Evolutionary conservation across 1,140 invertebrate genomes (phyloP).

Genomic region (Solenopsis invicta): DNA sequence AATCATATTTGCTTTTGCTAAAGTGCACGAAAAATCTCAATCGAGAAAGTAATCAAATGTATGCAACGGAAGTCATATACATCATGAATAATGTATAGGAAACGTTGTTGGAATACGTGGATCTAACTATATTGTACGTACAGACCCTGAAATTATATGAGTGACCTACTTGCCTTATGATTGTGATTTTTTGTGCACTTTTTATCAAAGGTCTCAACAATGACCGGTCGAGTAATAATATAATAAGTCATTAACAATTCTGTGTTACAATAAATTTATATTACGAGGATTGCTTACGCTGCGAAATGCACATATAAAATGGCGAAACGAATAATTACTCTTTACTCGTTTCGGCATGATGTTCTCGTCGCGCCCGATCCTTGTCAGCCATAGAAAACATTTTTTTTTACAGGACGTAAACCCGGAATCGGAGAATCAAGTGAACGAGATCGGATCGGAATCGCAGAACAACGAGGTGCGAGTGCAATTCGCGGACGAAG

Average conservation of each 20-base stretch:
- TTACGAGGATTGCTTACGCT: neutral
- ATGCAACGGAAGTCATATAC: neutral
- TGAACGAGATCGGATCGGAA: slow-evolving; percentile 86
- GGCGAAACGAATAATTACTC: neutral
- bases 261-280: neutral
- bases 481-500: slow-evolving; percentile 89
- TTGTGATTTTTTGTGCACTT: slow-evolving; percentile 41
- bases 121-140: neutral
- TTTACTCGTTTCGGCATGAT: neutral
- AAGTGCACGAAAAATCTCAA: slow-evolving; percentile 15
- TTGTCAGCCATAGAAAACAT: slow-evolving; percentile 21
- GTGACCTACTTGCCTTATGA: neutral
- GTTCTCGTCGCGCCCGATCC: neutral
- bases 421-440: slow-evolving; percentile 85
- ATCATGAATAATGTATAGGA: slow-evolving; percentile 45
- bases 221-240: neutral
- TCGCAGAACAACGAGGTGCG: slow-evolving; percentile 89
- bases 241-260: neutral
- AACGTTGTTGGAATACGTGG: neutral
- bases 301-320: neutral
- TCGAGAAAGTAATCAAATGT: slow-evolving; percentile 11
- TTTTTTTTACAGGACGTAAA: slow-evolving; percentile 82
- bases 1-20: neutral
- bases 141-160: neutral
- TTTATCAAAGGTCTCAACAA: neutral